Evolutionary conservation across 1,140 invertebrate species (phyloP), one percentile per base, ranked within the genome.

Genomic region (Dreissena polymorpha): DNA sequence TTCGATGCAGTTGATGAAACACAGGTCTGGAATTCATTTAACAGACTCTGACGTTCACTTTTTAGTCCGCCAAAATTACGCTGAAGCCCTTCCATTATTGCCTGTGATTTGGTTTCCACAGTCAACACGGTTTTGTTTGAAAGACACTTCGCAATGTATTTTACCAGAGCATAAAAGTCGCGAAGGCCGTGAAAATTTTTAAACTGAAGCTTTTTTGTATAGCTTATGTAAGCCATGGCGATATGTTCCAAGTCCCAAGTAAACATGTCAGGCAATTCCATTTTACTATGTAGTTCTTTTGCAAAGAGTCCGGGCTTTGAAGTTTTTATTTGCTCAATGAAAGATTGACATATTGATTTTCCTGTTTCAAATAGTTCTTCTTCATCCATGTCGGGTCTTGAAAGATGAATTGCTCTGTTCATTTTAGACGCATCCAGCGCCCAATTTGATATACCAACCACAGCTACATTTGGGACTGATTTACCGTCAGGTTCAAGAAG

Each of bases 371-470:
- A 85, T 16, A 85, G 23, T 67, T 81, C 77, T 50, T 80, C 60
- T 49, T 69, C 80, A 51, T 89, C 86, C 69, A 87, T 87, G 49
- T 86, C 87, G 16, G 86, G 85, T 12, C 88, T 69, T n/a, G 85
- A 86, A 3, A 89, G 73, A 74, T 87, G 86, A 25, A 89, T 85
- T 6, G 84, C 88, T 57, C 87, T 69, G 53, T 89, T 89, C 84
- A 83, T 83, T 50, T 89, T 89, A 2, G 89, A 87, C 13, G 88
- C 87, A 85, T 90, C 89, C 12, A 90, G 76, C 12, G 88, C 83
- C 89, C 89, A 90, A 55, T 90, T 90, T 14, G 88, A 89, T 13
- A 90, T 90, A 2, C 89, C 89, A 70, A 90, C 86, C 13, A 89
- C 85, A 29, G 88, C 88, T 10, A 88, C 86, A 81, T 87, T 82